Conservation (phyloP, 2,797 vertebrate genomes). For the Avahi laniger region DNA sequence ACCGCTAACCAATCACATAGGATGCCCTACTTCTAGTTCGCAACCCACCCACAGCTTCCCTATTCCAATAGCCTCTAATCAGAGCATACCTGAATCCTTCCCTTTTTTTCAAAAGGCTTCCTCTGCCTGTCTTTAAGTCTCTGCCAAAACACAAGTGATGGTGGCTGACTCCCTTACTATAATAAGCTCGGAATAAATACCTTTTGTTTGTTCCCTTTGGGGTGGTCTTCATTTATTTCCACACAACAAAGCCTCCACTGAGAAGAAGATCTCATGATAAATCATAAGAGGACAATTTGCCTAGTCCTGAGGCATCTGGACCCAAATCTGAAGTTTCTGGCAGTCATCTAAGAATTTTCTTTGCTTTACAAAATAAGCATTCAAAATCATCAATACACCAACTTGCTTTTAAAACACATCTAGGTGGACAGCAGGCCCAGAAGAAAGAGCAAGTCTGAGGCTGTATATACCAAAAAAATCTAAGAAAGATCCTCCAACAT, state of each 20-base stretch:
- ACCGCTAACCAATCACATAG: not conserved
- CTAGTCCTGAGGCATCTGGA: not conserved
- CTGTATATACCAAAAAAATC: not conserved
- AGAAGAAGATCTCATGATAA: conserved; percentile 3
- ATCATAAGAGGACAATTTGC: not conserved
- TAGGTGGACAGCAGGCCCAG: not conserved
- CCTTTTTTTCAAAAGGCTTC: not conserved
- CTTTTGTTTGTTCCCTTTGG: not conserved
- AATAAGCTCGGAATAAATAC: conserved; percentile 21
- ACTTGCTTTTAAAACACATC: not conserved
- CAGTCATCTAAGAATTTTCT: conserved; percentile 21
- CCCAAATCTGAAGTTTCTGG: not conserved
- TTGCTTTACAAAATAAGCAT: conserved; percentile 32
- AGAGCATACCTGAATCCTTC: not conserved
- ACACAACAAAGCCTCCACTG: not conserved
- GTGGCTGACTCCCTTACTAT: not conserved
- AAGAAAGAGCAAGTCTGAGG: not conserved
- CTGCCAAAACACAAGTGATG: conserved; percentile 8
- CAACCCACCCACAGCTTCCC: not conserved
- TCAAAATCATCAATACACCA: conserved; percentile 32
- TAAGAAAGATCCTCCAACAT: not conserved
- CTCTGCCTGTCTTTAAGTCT: conserved; percentile 5
- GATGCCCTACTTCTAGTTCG: not conserved
- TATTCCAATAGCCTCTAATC: not conserved
- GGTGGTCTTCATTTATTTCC: not conserved